Evolutionary conservation across 2,888 invertebrate genomes (phyloP), one percentile per base, ranked within the genome.

Genomic region (Celastrina argiolus): DNA sequence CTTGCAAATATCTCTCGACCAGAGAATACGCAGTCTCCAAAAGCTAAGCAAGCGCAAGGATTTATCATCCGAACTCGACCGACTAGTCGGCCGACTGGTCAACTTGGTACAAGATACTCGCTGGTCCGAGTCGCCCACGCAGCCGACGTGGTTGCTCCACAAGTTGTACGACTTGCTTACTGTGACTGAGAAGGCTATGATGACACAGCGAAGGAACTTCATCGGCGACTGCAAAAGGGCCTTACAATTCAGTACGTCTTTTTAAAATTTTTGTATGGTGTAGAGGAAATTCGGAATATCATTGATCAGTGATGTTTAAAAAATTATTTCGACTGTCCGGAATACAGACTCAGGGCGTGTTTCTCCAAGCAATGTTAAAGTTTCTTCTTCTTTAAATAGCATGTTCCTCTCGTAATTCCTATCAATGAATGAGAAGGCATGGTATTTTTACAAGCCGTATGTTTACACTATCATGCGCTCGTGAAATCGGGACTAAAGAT

Each of bases 151-250:
- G 90, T 78, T 89, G 79, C 85, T 88, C 70, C 82, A 78, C 74
- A 90, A 89, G 72, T 75, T 90, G 36, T 74, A 87, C 1, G 89
- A 89, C 64, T 73, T 91, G 1, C 78, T 91, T 1, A 82, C 83
- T 0, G 75, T 90, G 28, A 84, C 89, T 0, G 90, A 90, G 68
- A 89, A 84, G 63, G 80, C 88, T 1, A 84, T 90, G 56, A 79
- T 83, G 58, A 75, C 81, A 66, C 80, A 84, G 63, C 83, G 80
- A 72, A 78, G 70, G 67, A 73, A 76, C 41, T 81, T 75, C 34
- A 72, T 84, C 41, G 80, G 84, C 26, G 77, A 70, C 45, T 79
- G 77, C 1, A 68, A 84, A 41, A 79, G 75, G 67, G 77, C 79
- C 56, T 75, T 51, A 51, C 5, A 26, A 26, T 51, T 51, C 51